These are phyloP conservation scores for Cephus sareptanus DNA, from an alignment of 2,888 invertebrate genomes.

Conservation along the genomic window DNA sequence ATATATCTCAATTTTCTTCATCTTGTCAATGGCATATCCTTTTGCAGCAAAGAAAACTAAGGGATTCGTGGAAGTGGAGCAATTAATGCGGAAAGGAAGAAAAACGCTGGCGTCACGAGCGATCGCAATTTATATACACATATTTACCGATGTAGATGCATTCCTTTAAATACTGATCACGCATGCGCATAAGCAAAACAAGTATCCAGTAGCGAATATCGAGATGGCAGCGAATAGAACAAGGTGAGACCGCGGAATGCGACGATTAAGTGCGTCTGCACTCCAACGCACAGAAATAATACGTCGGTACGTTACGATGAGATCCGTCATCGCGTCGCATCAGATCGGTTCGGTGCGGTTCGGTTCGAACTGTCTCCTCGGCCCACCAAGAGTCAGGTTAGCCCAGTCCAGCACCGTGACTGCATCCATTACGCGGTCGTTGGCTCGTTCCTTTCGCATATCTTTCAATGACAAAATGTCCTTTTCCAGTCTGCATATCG, in stretches of 20 bases:
- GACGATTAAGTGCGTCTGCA: too few species aligned
- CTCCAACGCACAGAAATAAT: neutral
- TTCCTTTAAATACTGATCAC: neutral
- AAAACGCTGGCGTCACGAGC: neutral
- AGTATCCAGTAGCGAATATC: neutral
- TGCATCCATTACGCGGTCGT: slow-evolving; percentile 1
- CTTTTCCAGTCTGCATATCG: neutral
- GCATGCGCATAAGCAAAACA: neutral
- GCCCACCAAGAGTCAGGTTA: neutral
- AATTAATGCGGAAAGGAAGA: neutral
- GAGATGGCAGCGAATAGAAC: neutral
- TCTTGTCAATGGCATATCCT: neutral
- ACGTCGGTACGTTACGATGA: too few species aligned
- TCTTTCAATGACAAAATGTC: neutral
- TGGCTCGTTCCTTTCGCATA: neutral
- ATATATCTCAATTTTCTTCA: neutral
- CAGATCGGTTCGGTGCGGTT: neutral
- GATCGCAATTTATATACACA: neutral
- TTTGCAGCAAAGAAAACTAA: neutral
- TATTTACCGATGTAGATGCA: neutral
- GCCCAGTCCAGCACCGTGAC: neutral
- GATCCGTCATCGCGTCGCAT: neutral
- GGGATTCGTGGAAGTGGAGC: neutral
- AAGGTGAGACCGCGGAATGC: neutral
- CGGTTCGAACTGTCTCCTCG: neutral